Evolutionary conservation across 2,797 vertebrate genomes (phyloP).

Genomic region (Florisuga fusca): DNA sequence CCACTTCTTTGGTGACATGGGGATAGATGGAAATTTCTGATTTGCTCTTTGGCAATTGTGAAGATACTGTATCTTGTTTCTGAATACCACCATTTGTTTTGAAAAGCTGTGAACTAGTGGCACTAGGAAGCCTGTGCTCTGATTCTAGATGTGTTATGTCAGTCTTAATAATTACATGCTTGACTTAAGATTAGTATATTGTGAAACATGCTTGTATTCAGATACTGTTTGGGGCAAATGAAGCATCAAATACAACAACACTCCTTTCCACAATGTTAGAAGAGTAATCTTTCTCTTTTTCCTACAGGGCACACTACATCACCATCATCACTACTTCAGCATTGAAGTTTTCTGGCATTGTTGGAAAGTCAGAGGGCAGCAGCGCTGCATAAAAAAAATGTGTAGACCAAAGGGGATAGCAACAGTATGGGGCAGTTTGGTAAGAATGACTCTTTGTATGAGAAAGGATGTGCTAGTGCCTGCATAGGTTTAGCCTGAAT

Average conservation of each 20-base stretch:
- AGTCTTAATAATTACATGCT: neutral
- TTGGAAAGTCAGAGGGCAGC: neutral
- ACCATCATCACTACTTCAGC: neutral
- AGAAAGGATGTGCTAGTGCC: neutral
- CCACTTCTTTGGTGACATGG: neutral
- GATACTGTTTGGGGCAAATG: constrained; percentile 7
- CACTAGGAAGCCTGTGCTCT: neutral
- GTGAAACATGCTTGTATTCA: neutral
- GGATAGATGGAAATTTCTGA: neutral
- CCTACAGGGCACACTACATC: neutral
- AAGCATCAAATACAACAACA: neutral
- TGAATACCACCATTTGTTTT: neutral
- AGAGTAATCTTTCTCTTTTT: neutral
- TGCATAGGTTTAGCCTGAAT: neutral
- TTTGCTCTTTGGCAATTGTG: neutral
- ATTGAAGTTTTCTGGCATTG: neutral
- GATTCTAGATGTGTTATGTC: constrained; percentile 4
- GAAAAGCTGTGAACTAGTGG: neutral
- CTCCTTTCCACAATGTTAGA: neutral
- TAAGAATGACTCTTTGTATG: neutral
- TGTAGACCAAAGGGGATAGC: neutral
- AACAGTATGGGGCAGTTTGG: neutral
- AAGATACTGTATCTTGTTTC: neutral
- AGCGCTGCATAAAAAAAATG: neutral
- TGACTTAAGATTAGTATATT: neutral